Evolutionary conservation across 2,888 invertebrate genomes (phyloP), one percentile per base, ranked within the genome.

Genomic region (Netelia inedita): DNA sequence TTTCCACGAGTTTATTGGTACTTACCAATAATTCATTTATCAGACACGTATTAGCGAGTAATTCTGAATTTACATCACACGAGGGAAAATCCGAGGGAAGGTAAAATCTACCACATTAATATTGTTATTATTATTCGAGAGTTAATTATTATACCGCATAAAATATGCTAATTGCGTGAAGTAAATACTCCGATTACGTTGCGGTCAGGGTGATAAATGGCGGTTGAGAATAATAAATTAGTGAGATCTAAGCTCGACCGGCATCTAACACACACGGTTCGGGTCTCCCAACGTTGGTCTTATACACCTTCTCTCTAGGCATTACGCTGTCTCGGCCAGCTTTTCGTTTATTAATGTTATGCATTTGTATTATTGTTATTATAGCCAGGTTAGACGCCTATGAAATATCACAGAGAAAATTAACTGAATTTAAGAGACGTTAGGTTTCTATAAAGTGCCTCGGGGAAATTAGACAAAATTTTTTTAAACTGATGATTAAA

Each of bases 161-260:
- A 72, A 80, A 74, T 83, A 85, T 85, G 85, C 55, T 83, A 82
- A 83, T 85, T 83, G 68, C 73, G 63, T 19, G 74, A 69, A 80
- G 74, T 81, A 79, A 83, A 81, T 81, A 78, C 78, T 74, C 80
- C 72, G 81, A 85, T 81, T 83, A 81, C 78, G 63, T 83, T 78
- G 78, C n/a, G 75, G 75, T 61, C 68, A 35, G 19, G 65, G 83
- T 84, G 84, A 86, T 86, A 85, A 73, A 85, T 82, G 73, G 73
- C 78, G 72, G 76, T 28, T 28, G 28, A 19, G 50, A 73, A 65
- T 63, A 79, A 85, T 86, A 86, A 86, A 86, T 86, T 85, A 85
- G 76, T 57, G 69, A 79, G 78, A 80, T 82, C 82, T 86, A 86
- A 86, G 86, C 86, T 82, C 53, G 65, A 69, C 59, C 41, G 69